Percentiles rank a stretch among this genome's conserved stretches.
These are phyloP conservation scores for Osmoderma eremita DNA, from an alignment of 2,888 invertebrate genomes.

Conservation along the genomic window DNA sequence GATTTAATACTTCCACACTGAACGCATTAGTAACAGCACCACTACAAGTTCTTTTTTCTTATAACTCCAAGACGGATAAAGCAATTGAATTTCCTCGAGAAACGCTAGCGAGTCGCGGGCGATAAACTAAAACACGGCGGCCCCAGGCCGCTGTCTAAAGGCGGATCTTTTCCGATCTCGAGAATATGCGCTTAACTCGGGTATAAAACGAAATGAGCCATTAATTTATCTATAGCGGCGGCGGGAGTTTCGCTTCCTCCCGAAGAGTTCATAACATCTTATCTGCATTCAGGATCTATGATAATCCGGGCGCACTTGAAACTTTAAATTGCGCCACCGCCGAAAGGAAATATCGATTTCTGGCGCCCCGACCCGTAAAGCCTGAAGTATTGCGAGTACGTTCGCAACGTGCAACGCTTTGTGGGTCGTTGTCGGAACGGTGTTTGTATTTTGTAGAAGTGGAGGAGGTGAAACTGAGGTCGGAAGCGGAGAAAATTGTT, in stretches of 20 bases:
- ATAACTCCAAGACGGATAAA: too few species aligned
- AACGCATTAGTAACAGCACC: too few species aligned
- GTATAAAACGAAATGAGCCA: slow-evolving; percentile 22
- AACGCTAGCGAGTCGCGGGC: too few species aligned
- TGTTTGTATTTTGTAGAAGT: too few species aligned
- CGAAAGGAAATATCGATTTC: slow-evolving; percentile 44
- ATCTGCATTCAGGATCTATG: slow-evolving; percentile 46
- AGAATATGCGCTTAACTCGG: slow-evolving; percentile 3
- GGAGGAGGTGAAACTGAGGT: too few species aligned
- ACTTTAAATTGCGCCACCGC: slow-evolving; percentile 44
- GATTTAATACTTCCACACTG: too few species aligned
- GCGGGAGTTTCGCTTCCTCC: background rate
- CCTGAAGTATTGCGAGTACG: background rate
- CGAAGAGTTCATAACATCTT: slow-evolving; percentile 41
- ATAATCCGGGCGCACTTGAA: slow-evolving; percentile 44
- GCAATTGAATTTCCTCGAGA: too few species aligned
- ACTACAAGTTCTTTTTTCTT: too few species aligned
- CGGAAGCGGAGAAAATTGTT: background rate
- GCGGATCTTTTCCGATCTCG: too few species aligned
- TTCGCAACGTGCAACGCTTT: background rate
- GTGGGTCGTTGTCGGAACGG: background rate
- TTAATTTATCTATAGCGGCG: slow-evolving; percentile 23
- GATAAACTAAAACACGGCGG: too few species aligned
- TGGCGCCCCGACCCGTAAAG: background rate
- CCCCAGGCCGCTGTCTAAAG: too few species aligned